Base-by-base conservation (phyloP, 2,797 vertebrate genomes). In the Toxotes lorentzi region DNA sequence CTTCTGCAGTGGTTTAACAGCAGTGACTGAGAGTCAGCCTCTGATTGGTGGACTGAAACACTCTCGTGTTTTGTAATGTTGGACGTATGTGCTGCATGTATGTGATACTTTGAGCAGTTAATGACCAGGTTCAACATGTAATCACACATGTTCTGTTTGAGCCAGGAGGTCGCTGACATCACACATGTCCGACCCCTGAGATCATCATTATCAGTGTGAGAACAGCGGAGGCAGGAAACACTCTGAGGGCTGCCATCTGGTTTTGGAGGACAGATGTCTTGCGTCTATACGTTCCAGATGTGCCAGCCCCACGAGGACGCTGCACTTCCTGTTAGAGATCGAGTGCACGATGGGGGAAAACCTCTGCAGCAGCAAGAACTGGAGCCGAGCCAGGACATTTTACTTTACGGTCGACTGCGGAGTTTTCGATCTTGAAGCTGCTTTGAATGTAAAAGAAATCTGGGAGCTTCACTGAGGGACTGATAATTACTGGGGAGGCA, bases 181-280 rank as follows among this genome's bases (percentile, higher is more conserved):
- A 72, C 70, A 61, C 75, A 76, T 83, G 79, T 81, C 74, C 35
- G 30, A 79, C 69, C 60, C 78, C 72, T 90, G 86, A 86, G 78
- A 78, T 86, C 85, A 87, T 84, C 76, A 21, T 59, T 66, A 85
- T 78, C 75, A 84, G 68, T 67, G 78, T 83, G 87, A 73, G 90
- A 89, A 80, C 48, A 1, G 60, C 35, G 47, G 54, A 38, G 71
- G 62, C 78, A 74, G 77, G 86, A 80, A 78, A 65, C 70, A 19
- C 61, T 4, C 45, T 23, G 67, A 81, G 69, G 4, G 2, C 51
- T n/a, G 62, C 48, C 90, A 89, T 81, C 90, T 91, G 90, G 19
- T 86, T 83, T 72, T 4, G 8, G 62, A 70, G 56, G 83, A 84
- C 90, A 91, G 81, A 85, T 78, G 84, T 87, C 78, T 76, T 27